Conservation (phyloP, 2,797 vertebrate genomes). For the Ambastaia sidthimunki region DNA sequence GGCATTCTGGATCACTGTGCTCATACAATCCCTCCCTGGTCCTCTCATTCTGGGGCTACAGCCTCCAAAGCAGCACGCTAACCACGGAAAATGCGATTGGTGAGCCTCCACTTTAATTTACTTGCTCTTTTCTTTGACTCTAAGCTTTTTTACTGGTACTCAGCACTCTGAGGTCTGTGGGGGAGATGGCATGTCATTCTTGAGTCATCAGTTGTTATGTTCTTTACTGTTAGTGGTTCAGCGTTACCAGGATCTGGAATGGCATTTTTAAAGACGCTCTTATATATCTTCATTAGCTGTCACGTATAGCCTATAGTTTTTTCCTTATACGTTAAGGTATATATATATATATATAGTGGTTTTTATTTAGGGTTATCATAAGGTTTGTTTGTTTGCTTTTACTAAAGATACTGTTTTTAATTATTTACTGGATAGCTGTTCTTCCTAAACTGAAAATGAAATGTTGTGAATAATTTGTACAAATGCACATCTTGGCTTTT, state of each 20-base stretch:
- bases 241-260: conserved; percentile 9
- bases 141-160: conserved; percentile 22
- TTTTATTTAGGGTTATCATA: background rate
- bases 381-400: too few species aligned
- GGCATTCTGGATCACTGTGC: conserved; percentile 82
- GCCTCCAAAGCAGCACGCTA: conserved; percentile 67
- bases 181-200: conserved; percentile 10
- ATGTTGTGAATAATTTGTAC: background rate
- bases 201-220: conserved; percentile 26
- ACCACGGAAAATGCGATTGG: conserved; percentile 71
- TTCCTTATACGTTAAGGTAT: background rate
- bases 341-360: too few species aligned
- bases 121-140: conserved; percentile 57
- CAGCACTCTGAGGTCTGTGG: conserved; percentile 6
- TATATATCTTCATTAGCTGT: background rate
- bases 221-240: conserved; percentile 2
- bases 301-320: background rate
- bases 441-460: background rate
- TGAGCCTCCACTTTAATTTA: conserved; percentile 66
- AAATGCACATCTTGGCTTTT: too few species aligned
- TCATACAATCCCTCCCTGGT: conserved; percentile 72
- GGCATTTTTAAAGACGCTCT: conserved; percentile 18
- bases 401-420: background rate
- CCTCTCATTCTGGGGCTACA: conserved; percentile 74
- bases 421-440: background rate